A percentile compares a stretch with the other conserved stretches of the same genome.
Evolutionary conservation across 2,888 invertebrate species (phyloP).

Genomic region (Pyralis farinalis): DNA sequence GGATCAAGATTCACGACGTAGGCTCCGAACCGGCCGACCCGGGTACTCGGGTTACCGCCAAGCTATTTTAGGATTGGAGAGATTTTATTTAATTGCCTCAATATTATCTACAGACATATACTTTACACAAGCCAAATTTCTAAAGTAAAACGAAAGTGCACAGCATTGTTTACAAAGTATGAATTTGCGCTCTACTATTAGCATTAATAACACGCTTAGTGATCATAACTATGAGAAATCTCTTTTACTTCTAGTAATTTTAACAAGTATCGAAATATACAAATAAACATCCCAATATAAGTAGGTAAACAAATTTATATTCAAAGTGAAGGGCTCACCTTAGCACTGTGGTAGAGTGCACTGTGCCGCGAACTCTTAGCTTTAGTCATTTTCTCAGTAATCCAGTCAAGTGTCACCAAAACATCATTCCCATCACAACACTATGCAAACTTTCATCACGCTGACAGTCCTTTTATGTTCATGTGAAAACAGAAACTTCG

Average conservation of each 20-base stretch:
- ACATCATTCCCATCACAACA: constrained; percentile 62
- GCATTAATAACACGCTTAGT: constrained; percentile 37
- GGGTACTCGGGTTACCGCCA: constrained; percentile 42
- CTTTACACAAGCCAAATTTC: constrained; percentile 5
- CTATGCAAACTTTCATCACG: constrained; percentile 50
- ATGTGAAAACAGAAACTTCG: constrained; percentile 45
- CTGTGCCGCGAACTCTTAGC: constrained; percentile 78
- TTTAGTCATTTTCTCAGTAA: constrained; percentile 77
- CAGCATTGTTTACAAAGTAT: constrained; percentile 24
- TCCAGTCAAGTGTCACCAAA: constrained; percentile 43
- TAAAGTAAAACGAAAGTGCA: constrained; percentile 26
- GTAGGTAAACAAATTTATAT: constrained; percentile 21
- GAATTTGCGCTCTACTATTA: constrained; percentile 24
- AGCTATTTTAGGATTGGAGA: constrained; percentile 27
- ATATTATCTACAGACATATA: constrained; percentile 1
- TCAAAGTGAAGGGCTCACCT: constrained; percentile 75
- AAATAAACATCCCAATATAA: constrained; percentile 20
- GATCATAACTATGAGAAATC: constrained; percentile 16
- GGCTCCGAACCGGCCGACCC: constrained; percentile 48
- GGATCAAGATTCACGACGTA: constrained; percentile 58
- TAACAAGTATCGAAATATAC: constrained; percentile 13
- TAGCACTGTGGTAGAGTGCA: constrained; percentile 88
- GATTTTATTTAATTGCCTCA: constrained; percentile 8
- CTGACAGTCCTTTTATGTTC: constrained; percentile 45
- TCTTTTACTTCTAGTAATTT: constrained; percentile 1